Evolutionary conservation across 2,797 vertebrate genomes (phyloP).

Genomic region (Eupleurogrammus muticus): DNA sequence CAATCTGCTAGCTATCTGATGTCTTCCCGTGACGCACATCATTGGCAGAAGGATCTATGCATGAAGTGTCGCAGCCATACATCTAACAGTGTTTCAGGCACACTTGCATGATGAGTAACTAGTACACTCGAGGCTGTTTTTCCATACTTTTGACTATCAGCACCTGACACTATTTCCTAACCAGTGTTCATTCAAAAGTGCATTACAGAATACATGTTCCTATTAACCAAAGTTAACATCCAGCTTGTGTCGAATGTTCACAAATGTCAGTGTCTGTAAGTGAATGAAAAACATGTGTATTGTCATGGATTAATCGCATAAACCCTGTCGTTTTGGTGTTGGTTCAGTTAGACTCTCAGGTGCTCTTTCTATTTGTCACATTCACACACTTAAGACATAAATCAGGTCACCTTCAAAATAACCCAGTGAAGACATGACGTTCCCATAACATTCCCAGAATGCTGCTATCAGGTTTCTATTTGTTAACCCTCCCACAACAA

Average conservation of each 20-base stretch:
- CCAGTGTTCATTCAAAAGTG: constrained; percentile 65
- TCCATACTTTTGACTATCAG: constrained; percentile 51
- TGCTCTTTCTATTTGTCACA: constrained; percentile 60
- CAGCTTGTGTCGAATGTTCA: constrained; percentile 39
- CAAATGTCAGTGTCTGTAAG: constrained; percentile 30
- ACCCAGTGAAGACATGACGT: too few relatives aligned
- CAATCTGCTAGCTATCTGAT: constrained; percentile 70
- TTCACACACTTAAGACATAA: constrained; percentile 27
- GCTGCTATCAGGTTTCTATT: too few relatives aligned
- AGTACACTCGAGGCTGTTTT: constrained; percentile 48
- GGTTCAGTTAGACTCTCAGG: constrained; percentile 58
- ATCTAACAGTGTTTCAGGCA: constrained; percentile 63
- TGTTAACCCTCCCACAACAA: too few relatives aligned
- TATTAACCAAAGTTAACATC: constrained; percentile 77
- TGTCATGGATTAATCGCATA: constrained; percentile 8
- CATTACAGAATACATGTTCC: constrained; percentile 54
- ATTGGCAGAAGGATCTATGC: constrained; percentile 65
- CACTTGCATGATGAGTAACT: constrained; percentile 71
- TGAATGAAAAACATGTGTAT: constrained; percentile 21
- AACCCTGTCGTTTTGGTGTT: background rate
- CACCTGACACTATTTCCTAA: constrained; percentile 55
- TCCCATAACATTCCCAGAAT: too few relatives aligned
- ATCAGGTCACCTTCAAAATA: constrained; percentile 49
- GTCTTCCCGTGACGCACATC: constrained; percentile 18
- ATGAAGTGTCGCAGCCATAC: constrained; percentile 60